Evolutionary conservation across 2,888 invertebrate genomes (phyloP).

Genomic region (Abrostola triplasia): DNA sequence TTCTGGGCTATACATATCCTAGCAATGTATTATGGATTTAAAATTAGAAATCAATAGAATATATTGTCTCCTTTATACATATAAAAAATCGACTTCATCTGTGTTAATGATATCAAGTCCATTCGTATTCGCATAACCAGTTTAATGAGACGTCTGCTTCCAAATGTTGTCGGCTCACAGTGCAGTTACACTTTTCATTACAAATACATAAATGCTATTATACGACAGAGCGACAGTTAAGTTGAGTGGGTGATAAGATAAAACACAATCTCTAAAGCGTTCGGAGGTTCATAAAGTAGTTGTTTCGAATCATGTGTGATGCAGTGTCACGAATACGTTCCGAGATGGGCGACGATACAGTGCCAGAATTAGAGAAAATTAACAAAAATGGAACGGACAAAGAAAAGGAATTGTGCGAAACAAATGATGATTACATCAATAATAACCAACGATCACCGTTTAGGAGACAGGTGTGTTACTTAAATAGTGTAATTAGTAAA

Average conservation of each 20-base stretch:
- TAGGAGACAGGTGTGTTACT: slow-evolving; percentile 77
- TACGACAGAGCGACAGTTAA: slow-evolving; percentile 37
- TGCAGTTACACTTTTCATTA: slow-evolving; percentile 24
- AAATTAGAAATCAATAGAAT: no score
- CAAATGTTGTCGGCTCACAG: slow-evolving; percentile 2
- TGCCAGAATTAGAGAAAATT: slow-evolving; percentile 77
- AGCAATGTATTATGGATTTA: no score
- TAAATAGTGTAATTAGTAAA: slow-evolving; percentile 16
- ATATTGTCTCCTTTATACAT: background rate
- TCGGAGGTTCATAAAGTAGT: slow-evolving; percentile 59
- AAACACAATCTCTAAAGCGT: slow-evolving; percentile 57
- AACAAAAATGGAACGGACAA: slow-evolving; percentile 63
- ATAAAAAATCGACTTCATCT: background rate
- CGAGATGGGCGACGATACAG: slow-evolving; percentile 72
- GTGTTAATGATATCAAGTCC: slow-evolving; percentile 4
- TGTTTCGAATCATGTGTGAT: slow-evolving; percentile 57
- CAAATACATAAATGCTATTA: slow-evolving; percentile 38
- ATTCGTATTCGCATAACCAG: slow-evolving; percentile 15
- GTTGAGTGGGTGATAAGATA: slow-evolving; percentile 71
- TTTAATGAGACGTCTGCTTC: slow-evolving; percentile 6
- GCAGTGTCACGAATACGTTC: slow-evolving; percentile 62
- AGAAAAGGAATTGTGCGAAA: slow-evolving; percentile 64
- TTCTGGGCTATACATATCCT: no score
- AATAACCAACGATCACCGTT: slow-evolving; percentile 64
- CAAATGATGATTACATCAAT: slow-evolving; percentile 55